A percentile compares a stretch with the other conserved stretches of the same genome.
These are phyloP conservation scores for Phaonia tiefii DNA, from an alignment of 2,888 invertebrate genomes.

Conservation along the genomic window DNA sequence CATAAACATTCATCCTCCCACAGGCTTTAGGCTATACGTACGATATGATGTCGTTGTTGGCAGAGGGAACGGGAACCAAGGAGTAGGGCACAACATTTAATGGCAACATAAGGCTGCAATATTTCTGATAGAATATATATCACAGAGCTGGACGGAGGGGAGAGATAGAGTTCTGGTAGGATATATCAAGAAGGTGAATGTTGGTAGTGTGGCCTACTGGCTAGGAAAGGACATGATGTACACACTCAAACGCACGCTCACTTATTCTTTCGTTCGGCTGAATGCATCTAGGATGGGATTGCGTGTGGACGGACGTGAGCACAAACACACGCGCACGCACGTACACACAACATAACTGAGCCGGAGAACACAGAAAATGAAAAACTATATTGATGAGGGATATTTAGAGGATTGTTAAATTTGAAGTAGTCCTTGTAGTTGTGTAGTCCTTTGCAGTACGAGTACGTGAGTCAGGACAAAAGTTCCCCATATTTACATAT, in stretches of 20 bases:
- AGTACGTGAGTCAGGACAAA: background rate
- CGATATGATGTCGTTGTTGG: background rate
- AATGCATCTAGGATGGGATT: slow-evolving; percentile 61
- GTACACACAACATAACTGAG: background rate
- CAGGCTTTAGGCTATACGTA: background rate
- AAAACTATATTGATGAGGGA: slow-evolving; percentile 78
- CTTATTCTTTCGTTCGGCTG: background rate
- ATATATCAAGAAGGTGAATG: background rate
- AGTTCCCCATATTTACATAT: too few relatives aligned
- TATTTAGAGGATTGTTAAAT: slow-evolving; percentile 70
- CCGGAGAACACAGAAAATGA: slow-evolving; percentile 29
- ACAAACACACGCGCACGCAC: background rate
- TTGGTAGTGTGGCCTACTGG: slow-evolving; percentile 16
- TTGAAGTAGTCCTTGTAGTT: slow-evolving; percentile 33
- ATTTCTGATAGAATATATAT: slow-evolving; percentile 44
- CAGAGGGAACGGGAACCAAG: slow-evolving; percentile 9
- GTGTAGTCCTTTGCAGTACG: background rate
- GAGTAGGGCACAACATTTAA: slow-evolving; percentile 54
- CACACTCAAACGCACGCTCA: background rate
- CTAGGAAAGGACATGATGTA: slow-evolving; percentile 4
- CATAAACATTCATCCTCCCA: background rate
- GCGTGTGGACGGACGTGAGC: slow-evolving; percentile 63
- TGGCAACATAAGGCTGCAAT: slow-evolving; percentile 64
- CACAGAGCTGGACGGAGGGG: background rate
- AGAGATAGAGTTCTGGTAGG: background rate